Evolutionary conservation across 2,113 vertebrate genomes (phyloP), one percentile per base, ranked within the genome.

Genomic region (Grallaria varia): DNA sequence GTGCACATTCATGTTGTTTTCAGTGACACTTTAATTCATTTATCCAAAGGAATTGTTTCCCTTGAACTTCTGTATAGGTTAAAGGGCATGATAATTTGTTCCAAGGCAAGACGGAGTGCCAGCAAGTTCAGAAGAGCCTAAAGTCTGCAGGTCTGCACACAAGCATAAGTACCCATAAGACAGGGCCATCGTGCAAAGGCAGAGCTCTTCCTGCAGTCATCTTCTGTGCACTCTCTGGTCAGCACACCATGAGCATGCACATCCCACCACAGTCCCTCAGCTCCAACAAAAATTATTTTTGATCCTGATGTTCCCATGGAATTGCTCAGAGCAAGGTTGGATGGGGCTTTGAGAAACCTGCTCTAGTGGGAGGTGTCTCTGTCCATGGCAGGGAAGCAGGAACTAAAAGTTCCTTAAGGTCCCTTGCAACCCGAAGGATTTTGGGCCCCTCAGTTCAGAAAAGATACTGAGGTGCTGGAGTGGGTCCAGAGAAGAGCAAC

Each of bases 321-420:
- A 18, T 16, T 67, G 42, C 33, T 45, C 7, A 33, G 12, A 31
- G 30, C 42, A 31, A 33, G 18, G 40, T 11, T n/a, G 31, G 31
- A 45, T 45, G 64, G 44, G 10, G 23, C 33, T 62, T 35, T 19
- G 8, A 76, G 21, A 3, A 69, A 2, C 6, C 18, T 62, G 35
- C 6, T 28, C 14, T 37, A 56, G 8, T 37, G 25, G 49, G 14
- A 84, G 21, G 10, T 49, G 28, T 56, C 25, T 8, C 31, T 37
- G 49, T 7, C 18, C 21, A 13, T 9, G 24, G 5, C 21, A 66
- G 14, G 3, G 17, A 1, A 0, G 37, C 10, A 35, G n/a, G 17
- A 62, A 62, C 44, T 21, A 67, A 82, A n/a, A n/a, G n/a, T n/a
- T n/a, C n/a, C n/a, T n/a, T n/a, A n/a, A n/a, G n/a, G n/a, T n/a